Conservation (phyloP, 2,113 vertebrate genomes). For the Rutilus rutilus region DNA sequence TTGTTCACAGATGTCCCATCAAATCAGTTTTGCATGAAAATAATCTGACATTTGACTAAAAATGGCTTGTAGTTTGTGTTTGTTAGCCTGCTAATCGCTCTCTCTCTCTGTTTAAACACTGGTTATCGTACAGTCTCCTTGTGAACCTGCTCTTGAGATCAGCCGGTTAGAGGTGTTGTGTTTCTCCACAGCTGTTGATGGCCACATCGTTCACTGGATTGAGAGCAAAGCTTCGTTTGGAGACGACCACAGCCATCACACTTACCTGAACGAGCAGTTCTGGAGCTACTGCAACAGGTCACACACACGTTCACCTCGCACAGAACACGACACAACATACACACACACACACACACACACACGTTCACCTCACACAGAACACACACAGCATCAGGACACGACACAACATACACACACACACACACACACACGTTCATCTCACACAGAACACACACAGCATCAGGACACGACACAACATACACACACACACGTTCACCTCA, state of each 20-base stretch:
- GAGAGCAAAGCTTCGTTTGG: conserved; percentile 99
- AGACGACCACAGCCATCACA: conserved; percentile 93
- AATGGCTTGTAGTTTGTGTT: neutral
- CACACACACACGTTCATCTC: neutral
- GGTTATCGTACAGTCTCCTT: neutral
- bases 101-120: neutral
- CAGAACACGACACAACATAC: too few relatives aligned
- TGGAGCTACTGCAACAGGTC: conserved; percentile 99
- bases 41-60: neutral
- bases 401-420: neutral
- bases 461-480: too few relatives aligned
- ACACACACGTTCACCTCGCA: neutral
- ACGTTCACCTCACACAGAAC: too few relatives aligned
- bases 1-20: neutral
- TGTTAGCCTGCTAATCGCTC: neutral
- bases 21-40: neutral
- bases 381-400: neutral
- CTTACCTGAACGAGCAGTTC: conserved; percentile 96
- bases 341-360: too few relatives aligned
- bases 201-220: conserved; percentile 97
- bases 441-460: too few relatives aligned
- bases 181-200: conserved; percentile 86
- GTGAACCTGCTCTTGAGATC: neutral
- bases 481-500: too few relatives aligned
- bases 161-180: neutral